Base-by-base conservation (phyloP, 1,140 invertebrate species). In the Procambarus clarkii region DNA sequence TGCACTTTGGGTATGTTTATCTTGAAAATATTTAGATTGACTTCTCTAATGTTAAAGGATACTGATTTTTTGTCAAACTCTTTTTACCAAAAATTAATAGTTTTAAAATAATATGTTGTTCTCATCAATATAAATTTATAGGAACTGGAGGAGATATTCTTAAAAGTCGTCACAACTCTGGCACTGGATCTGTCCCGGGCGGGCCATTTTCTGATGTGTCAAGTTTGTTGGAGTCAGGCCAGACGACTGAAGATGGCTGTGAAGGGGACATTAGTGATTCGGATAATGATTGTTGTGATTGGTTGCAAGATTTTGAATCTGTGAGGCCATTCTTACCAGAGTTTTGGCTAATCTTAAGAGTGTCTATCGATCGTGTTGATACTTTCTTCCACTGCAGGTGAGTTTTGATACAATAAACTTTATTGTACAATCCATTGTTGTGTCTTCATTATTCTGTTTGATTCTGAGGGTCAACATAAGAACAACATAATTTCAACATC, bases 261-360 rank as follows among this genome's bases (percentile, higher is more conserved):
- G 96, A 96, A 88, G 96, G 96, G 2, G 96, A 96, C 91, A 95
- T 96, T 69, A 96, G 96, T 94, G 96, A 96, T 88, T 95, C 95
- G 82, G 96, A 96, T 50, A 95, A 96, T 87, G 96, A 96, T 88
- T 96, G 95, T 79, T 88, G 86, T 92, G 95, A 96, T 74, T 96
- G 96, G 96, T 93, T 96, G 11, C 94, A 94, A 84, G 95, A 96
- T 84, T 93, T 92, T 82, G 91, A 93, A 45, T 71, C 88, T 13
- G 84, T 96, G 4, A 95, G 96, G 88, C 95, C 94, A 71, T 95
- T 95, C 78, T 94, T 95, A 87, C 94, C 95, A 15, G 92, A 93
- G 80, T 97, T 97, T 94, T 97, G 97, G 97, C 94, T 97, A 2
- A 96, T 97, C 80, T 94, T 97, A 93, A 95, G 95, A 91, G 95